Evolutionary conservation across 2,113 vertebrate species (phyloP).

Genomic region (Ascaphus truei): DNA sequence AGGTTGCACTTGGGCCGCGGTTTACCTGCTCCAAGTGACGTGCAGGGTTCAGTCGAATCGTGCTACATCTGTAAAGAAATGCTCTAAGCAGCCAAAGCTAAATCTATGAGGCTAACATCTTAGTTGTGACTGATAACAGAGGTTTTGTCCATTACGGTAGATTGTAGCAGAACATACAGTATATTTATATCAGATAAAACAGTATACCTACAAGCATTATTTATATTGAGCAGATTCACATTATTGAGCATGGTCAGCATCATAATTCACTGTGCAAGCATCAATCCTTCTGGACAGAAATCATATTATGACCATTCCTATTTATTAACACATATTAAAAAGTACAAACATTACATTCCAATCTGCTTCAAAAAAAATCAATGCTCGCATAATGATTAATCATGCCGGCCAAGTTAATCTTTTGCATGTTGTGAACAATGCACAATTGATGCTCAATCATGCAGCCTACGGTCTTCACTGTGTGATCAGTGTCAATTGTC

Average conservation of each 20-base stretch:
- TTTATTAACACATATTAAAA: background rate
- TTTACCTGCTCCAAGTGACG: too few species aligned
- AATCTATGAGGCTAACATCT: background rate
- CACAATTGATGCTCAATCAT: background rate
- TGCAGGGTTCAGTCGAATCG: too few species aligned
- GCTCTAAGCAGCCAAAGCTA: background rate
- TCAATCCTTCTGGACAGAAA: background rate
- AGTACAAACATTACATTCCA: background rate
- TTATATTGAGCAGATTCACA: background rate
- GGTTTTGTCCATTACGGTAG: background rate
- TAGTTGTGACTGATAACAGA: background rate
- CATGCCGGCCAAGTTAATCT: background rate
- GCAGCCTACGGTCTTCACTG: background rate
- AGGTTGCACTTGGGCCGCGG: too few species aligned
- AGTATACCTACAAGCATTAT: background rate
- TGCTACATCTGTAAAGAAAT: too few species aligned
- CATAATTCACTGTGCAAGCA: background rate
- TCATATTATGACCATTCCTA: background rate
- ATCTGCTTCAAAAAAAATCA: background rate
- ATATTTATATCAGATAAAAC: conserved; percentile 9
- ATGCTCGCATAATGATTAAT: background rate
- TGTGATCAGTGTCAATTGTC: too few species aligned
- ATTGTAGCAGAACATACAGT: background rate
- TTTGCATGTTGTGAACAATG: conserved; percentile 3
- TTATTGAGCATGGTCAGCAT: background rate